phyloP scores from a whole-genome alignment of 2,797 vertebrate genomes.

The Bovichtus diacanthus region DNA sequence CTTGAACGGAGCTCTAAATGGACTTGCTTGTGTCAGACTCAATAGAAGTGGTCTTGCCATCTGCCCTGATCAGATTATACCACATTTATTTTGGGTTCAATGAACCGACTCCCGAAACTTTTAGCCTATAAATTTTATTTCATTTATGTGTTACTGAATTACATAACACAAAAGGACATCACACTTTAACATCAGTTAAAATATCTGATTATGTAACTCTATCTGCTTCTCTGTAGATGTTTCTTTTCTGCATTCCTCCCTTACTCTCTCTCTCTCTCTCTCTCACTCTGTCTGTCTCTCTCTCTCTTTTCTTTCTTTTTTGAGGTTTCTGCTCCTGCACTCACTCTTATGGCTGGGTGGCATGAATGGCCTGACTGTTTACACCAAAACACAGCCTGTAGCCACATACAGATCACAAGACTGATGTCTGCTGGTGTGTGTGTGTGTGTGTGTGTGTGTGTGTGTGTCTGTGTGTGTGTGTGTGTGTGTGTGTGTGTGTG shows the following conservation, averaged over 20 bases:
- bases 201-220: conserved; percentile 16
- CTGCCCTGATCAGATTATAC: background rate
- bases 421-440: conserved; percentile 69
- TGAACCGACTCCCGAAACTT: background rate
- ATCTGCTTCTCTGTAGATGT: conserved; percentile 2
- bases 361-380: conserved; percentile 74
- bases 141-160: too few relatives aligned
- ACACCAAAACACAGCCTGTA: conserved; percentile 72
- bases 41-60: background rate
- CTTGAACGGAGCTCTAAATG: background rate
- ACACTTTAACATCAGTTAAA: background rate
- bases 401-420: conserved; percentile 77
- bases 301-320: background rate
- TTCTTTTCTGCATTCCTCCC: background rate
- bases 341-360: conserved; percentile 43
- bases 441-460: conserved; percentile 39
- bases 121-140: too few relatives aligned
- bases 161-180: background rate
- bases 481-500: conserved; percentile 33
- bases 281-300: background rate
- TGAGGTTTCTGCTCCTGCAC: conserved; percentile 33
- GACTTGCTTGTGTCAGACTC: background rate
- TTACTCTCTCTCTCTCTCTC: background rate
- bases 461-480: conserved; percentile 30
- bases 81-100: background rate